Conservation (phyloP, 2,113 vertebrate species). For the Rhadina sibilatrix region DNA sequence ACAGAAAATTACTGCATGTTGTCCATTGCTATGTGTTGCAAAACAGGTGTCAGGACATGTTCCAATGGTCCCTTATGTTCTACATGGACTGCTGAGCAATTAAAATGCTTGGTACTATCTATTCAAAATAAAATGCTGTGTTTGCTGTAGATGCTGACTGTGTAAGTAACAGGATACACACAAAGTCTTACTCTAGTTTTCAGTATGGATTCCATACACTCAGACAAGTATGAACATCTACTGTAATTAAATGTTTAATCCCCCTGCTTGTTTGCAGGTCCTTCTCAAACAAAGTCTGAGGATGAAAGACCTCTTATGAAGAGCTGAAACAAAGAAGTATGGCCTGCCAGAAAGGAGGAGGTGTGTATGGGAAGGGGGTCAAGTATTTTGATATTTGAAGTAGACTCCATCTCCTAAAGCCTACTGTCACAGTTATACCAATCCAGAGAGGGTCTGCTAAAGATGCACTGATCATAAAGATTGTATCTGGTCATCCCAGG, state of each 20-base stretch:
- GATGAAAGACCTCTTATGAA: not conserved
- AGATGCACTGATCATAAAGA: not conserved
- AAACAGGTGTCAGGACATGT: not conserved
- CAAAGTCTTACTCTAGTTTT: not conserved
- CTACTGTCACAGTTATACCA: not conserved
- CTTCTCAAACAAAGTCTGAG: not conserved
- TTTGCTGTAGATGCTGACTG: not conserved
- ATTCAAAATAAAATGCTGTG: not conserved
- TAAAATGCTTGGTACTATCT: not conserved
- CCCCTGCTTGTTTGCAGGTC: not conserved
- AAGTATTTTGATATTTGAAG: not conserved
- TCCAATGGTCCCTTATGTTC: not conserved
- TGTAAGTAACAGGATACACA: not conserved
- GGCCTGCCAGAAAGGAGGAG: not conserved
- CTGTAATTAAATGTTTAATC: not conserved
- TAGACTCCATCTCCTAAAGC: not conserved
- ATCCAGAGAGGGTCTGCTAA: not conserved
- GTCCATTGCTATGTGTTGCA: fast-evolving
- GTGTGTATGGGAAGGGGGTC: not conserved
- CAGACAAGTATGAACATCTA: not conserved
- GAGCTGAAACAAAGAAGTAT: not conserved
- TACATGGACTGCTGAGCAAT: not conserved
- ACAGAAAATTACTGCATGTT: not conserved
- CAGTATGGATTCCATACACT: not conserved
- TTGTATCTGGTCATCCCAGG: not conserved